These are phyloP conservation scores for Urocitellus parryii DNA, from an alignment of 2,113 vertebrate species.

Conservation along the genomic window DNA sequence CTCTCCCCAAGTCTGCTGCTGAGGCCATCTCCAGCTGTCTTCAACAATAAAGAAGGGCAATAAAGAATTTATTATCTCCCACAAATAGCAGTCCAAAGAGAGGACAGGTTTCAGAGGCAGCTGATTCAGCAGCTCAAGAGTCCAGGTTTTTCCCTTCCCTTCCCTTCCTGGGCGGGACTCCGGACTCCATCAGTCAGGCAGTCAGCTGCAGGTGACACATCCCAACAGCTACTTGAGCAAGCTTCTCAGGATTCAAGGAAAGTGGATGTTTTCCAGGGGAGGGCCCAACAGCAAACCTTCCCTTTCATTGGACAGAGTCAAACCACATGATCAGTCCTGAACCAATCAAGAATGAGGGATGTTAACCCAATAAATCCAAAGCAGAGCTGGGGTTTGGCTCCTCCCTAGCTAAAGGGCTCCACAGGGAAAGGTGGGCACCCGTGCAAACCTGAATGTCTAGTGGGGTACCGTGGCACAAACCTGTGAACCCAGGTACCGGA, in stretches of 20 bases:
- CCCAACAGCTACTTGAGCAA: no score
- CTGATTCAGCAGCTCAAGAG: background rate
- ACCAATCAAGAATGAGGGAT: background rate
- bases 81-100: background rate
- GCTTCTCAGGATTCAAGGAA: background rate
- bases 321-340: background rate
- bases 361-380: background rate
- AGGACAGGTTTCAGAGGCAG: background rate
- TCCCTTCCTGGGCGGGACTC: background rate
- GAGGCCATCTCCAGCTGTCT: background rate
- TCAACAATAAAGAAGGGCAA: background rate
- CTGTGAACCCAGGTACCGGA: background rate
- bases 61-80: background rate
- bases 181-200: background rate
- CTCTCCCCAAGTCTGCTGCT: background rate
- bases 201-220: no score
- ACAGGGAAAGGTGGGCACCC: background rate
- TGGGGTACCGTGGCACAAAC: background rate
- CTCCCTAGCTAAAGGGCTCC: background rate
- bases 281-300: background rate
- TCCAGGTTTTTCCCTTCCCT: background rate
- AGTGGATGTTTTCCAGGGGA: background rate
- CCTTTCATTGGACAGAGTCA: background rate
- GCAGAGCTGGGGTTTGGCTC: background rate
- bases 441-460: background rate